Base-by-base conservation (phyloP, 2,797 vertebrate species). In the Bothrops alternatus region DNA sequence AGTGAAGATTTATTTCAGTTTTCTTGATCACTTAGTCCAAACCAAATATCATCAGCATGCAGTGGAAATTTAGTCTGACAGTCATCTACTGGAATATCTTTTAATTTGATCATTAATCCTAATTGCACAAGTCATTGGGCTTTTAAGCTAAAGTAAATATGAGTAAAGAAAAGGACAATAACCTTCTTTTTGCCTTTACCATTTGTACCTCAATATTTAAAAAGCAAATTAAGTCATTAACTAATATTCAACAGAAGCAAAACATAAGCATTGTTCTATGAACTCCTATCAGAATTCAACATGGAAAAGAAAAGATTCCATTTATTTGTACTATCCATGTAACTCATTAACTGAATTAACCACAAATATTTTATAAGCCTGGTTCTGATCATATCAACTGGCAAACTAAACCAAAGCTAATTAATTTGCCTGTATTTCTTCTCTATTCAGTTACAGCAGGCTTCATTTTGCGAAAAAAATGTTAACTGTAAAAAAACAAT, bases 21-120 rank as follows among this genome's bases (percentile, higher is more conserved):
- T 93, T 96, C 88, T 10, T 65, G 14, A 73, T 93, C 50, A 92
- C 82, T 94, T 94, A 94, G 73, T 28, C 90, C 65, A 58, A 96
- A 94, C 55, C 93, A 91, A 90, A 56, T 61, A 89, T 93, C 69
- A 87, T 73, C 88, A 12, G 4, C 55, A 0, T 90, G 63, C 50
- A 88, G 93, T 0, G 5, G 93, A 93, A 95, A 93, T 96, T 95
- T 95, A 95, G 92, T 53, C 93, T 58, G 16, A 92, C 89, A 91
- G 2, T 90, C 57, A 88, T 50, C 25, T 90, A 88, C 55, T 87
- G 91, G 90, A 88, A 92, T 91, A 92, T 1, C 4, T 96, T 94
- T 94, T 91, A 93, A 95, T 95, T 94, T 94, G 85, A 91, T 93
- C 1, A 0, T 93, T 96, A 95, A 95, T 95, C 90, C 42, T 94